A percentile compares a stretch with the other conserved stretches of the same genome.
These are phyloP conservation scores for Callorhinus ursinus DNA, from an alignment of 2,113 vertebrate genomes.

Conservation along the genomic window DNA sequence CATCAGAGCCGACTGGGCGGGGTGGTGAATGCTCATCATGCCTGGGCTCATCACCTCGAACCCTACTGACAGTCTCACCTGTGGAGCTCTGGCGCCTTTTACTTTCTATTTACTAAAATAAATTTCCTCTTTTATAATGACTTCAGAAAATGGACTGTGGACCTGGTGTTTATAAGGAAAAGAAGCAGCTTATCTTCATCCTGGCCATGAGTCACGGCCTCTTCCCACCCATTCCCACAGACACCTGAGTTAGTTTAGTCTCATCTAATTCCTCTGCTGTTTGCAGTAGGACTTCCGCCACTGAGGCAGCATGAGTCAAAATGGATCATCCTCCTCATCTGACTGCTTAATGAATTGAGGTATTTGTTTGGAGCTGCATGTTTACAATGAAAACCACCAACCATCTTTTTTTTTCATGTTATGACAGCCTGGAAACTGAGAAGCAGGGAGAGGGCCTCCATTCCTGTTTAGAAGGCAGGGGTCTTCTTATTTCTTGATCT, in stretches of 20 bases:
- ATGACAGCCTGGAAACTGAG: not conserved
- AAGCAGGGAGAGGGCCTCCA: not conserved
- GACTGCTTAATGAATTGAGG: constrained; percentile 27
- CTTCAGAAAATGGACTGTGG: constrained; percentile 74
- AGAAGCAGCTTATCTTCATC: constrained; percentile 65
- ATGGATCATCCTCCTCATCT: constrained; percentile 37
- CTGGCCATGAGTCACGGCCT: constrained; percentile 63
- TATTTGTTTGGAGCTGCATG: constrained; percentile 65
- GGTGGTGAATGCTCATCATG: not conserved
- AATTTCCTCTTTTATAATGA: constrained; percentile 67
- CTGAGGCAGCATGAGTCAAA: constrained; percentile 73
- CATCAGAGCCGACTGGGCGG: not conserved
- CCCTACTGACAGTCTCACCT: not conserved
- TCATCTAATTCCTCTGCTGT: constrained; percentile 68
- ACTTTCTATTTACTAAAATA: constrained; percentile 74
- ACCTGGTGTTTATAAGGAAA: constrained; percentile 51
- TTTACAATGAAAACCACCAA: constrained; percentile 69
- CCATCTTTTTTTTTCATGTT: constrained; percentile 56
- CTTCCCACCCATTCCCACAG: constrained; percentile 72
- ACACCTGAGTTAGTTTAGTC: constrained; percentile 73
- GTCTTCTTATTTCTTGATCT: not conserved
- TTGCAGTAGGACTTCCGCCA: constrained; percentile 65
- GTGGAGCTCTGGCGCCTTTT: not conserved
- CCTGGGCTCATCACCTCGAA: not conserved
- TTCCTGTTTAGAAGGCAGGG: not conserved